Evolutionary conservation across 2,888 invertebrate genomes (phyloP), one percentile per base, ranked within the genome.

Genomic region (Therioaphis trifolii): DNA sequence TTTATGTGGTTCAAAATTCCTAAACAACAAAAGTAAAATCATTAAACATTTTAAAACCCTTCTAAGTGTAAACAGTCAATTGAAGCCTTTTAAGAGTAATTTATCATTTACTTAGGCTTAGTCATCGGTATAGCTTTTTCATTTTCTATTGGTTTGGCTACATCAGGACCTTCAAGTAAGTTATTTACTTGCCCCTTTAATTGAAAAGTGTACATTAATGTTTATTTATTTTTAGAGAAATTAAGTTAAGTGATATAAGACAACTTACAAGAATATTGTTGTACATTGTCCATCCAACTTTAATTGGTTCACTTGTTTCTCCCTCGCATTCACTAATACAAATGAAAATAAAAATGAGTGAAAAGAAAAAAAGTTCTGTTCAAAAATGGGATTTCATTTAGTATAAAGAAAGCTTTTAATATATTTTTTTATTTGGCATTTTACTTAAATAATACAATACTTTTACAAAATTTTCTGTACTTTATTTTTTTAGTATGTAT

Each of bases 241-340:
- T 24, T 15, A 3, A 40, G 12, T 35, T 15, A 1, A 40, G 12
- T 49, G 1, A 18, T 58, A 4, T 63, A 21, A 29, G 4, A 49
- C 0, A 40, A 77, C 85, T 84, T 76, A 85, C 85, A 69, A 84
- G 58, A 63, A 85, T 85, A 71, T 85, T 84, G 18, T 85, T 84
- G 66, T 85, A 85, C 68, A 85, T 76, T 27, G 82, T 79, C 75
- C 84, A 80, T 3, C 84, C 82, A 35, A 82, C 82, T 82, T 82
- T 72, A 61, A 82, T 82, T 72, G 72, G 49, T 27, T 82, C 63
- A 5, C 63, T 24, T 35, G 49, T 82, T 35, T 72, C 40, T 46
- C 58, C 58, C 24, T 74, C 82, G 24, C 35, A 69, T 40, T 82
- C 82, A 82, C 82, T 82, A 35, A 21, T 11, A 0, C 1, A 61